Conservation (phyloP, 2,888 invertebrate genomes). For the Ditylenchus weischeri region DNA sequence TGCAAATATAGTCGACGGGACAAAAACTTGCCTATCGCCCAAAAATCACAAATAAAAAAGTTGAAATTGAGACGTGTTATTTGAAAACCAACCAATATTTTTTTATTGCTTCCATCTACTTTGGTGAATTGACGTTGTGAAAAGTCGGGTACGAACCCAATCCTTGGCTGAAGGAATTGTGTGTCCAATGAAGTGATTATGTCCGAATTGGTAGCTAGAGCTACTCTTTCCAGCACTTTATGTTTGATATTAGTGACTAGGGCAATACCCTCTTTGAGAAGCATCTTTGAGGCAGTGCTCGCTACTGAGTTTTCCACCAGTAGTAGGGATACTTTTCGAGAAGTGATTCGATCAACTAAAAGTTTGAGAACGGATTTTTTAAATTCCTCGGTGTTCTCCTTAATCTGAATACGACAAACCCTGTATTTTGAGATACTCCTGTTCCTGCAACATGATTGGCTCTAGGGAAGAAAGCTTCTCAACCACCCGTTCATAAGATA, state of each 20-base stretch:
- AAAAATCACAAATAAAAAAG: slow-evolving; percentile 12
- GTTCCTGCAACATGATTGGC: slow-evolving; percentile 82
- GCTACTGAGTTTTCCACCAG: slow-evolving; percentile 82
- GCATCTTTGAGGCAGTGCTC: slow-evolving; percentile 78
- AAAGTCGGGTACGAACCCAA: slow-evolving; percentile 61
- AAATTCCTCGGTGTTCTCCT: neutral
- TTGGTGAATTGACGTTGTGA: slow-evolving; percentile 38
- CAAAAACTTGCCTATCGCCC: no score
- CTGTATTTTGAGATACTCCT: slow-evolving; percentile 51
- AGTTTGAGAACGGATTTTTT: slow-evolving; percentile 10
- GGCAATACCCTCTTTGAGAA: slow-evolving; percentile 76
- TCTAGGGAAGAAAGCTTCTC: slow-evolving; percentile 88
- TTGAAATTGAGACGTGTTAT: no score
- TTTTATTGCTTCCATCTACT: slow-evolving; percentile 67
- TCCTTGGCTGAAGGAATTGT: slow-evolving; percentile 49
- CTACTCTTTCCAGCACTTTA: slow-evolving; percentile 73
- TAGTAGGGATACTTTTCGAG: slow-evolving; percentile 80
- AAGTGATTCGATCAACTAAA: slow-evolving; percentile 50
- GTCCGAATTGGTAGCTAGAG: slow-evolving; percentile 78
- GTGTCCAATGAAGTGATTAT: slow-evolving; percentile 65
- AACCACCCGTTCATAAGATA: slow-evolving; percentile 90
- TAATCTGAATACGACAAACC: slow-evolving; percentile 17
- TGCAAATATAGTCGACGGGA: no score
- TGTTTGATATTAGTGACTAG: slow-evolving; percentile 79
- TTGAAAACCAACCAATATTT: slow-evolving; percentile 67